A percentile compares a stretch with the other conserved stretches of the same genome.
phyloP scores from a whole-genome alignment of 2,113 vertebrate species.

The Forbesichthys agassizii region DNA sequence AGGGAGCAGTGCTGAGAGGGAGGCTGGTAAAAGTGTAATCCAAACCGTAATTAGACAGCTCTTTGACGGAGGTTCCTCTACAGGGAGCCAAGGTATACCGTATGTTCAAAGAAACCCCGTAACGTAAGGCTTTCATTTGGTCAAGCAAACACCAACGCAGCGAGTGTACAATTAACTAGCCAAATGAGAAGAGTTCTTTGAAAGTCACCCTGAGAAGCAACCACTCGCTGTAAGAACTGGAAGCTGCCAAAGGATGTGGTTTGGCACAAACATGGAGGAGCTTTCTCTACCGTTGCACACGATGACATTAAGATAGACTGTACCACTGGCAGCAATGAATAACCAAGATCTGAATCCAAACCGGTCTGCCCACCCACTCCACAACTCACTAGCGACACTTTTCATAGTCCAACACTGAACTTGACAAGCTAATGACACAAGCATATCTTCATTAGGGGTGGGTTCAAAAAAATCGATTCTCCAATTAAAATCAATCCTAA shows the following conservation, averaged over 20 bases:
- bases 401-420: no score
- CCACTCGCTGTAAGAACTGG: slow-evolving; percentile 23
- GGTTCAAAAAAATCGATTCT: no score
- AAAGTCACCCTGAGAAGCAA: slow-evolving; percentile 26
- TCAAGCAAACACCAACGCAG: slow-evolving; percentile 35
- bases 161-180: slow-evolving; percentile 2
- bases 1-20: slow-evolving; percentile 35
- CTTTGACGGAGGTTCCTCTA: slow-evolving; percentile 10
- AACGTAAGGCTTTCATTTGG: neutral
- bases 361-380: no score
- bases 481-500: no score
- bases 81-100: slow-evolving; percentile 12
- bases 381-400: no score
- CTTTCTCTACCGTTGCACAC: no score
- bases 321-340: no score
- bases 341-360: no score
- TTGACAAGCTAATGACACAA: no score
- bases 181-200: slow-evolving; percentile 26
- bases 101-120: slow-evolving; percentile 9
- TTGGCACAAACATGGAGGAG: no score
- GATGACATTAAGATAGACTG: no score
- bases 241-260: neutral
- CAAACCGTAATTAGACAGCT: slow-evolving; percentile 29
- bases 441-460: no score
- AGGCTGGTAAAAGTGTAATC: slow-evolving; percentile 46